Evolutionary conservation across 2,797 vertebrate species (phyloP).

Genomic region (Sternarchorhynchus goeldii): DNA sequence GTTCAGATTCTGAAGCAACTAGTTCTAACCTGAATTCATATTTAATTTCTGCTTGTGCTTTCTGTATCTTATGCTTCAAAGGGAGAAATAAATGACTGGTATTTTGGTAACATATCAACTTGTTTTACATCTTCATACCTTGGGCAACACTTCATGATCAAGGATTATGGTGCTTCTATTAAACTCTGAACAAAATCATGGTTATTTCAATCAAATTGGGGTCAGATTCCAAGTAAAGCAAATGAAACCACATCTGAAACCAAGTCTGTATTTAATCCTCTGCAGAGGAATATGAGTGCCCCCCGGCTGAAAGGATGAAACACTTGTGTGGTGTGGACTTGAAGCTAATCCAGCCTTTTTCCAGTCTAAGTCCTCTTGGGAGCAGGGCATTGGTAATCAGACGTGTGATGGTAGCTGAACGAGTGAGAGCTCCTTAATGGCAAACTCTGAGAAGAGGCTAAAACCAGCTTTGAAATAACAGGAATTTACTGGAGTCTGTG

Average conservation of each 20-base stretch:
- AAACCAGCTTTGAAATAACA: conserved; percentile 16
- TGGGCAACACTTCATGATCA: not conserved
- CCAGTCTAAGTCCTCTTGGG: conserved; percentile 14
- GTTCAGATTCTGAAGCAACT: not conserved
- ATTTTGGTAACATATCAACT: conserved; percentile 47
- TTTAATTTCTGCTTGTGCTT: conserved; percentile 54
- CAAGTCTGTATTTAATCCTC: not conserved
- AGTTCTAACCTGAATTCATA: conserved; percentile 55
- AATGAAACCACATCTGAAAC: conserved; percentile 1
- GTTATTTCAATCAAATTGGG: not conserved
- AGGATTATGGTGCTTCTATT: not conserved
- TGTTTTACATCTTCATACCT: conserved; percentile 12
- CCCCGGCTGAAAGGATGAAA: not conserved
- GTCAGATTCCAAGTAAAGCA: conserved; percentile 5
- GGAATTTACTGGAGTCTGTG: conserved; percentile 19
- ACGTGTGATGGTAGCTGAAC: conserved; percentile 33
- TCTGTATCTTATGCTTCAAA: conserved; percentile 51
- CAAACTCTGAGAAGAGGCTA: conserved; percentile 6
- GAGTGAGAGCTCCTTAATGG: conserved; percentile 11
- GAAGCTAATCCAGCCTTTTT: conserved; percentile 24
- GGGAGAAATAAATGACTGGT: conserved; percentile 22
- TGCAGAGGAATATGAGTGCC: not conserved
- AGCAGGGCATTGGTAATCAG: conserved; percentile 31
- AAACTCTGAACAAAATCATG: no score
- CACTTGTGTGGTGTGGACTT: conserved; percentile 10